Conservation (phyloP, 2,888 invertebrate genomes). For the Unio delphinus region DNA sequence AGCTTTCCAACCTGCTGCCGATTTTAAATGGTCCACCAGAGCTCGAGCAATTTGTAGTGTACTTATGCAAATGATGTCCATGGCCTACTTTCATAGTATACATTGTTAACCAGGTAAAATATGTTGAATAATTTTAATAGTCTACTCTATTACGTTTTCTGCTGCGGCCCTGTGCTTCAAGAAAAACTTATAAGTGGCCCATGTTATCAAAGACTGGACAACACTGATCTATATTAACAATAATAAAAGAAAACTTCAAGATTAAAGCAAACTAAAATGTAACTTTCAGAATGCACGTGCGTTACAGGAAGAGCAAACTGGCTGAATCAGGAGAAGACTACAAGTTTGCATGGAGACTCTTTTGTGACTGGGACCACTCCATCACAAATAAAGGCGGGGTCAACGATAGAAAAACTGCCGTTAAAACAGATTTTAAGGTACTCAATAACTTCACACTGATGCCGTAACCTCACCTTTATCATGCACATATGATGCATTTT, state of each 20-base stretch:
- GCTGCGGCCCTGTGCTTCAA: too few species aligned
- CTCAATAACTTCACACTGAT: not conserved
- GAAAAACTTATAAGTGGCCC: too few species aligned
- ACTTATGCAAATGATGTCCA: too few species aligned
- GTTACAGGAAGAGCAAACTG: conserved; percentile 47
- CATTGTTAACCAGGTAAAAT: too few species aligned
- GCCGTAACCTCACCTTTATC: not conserved
- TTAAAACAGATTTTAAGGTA: conserved; percentile 51
- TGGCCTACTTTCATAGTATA: too few species aligned
- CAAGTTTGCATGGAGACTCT: conserved; percentile 42
- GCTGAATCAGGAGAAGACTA: conserved; percentile 43
- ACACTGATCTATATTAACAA: not conserved
- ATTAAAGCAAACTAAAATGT: not conserved
- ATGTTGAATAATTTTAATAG: too few species aligned
- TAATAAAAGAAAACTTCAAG: not conserved
- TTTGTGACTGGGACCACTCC: conserved; percentile 53
- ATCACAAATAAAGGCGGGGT: conserved; percentile 43
- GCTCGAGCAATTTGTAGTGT: too few species aligned
- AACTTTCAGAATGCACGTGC: conserved; percentile 48
- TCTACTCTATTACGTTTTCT: too few species aligned
- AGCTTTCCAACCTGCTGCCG: too few species aligned
- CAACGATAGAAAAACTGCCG: conserved; percentile 37
- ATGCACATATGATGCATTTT: not conserved
- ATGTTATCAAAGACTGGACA: too few species aligned
- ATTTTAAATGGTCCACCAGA: too few species aligned